A percentile compares a stretch with the other conserved stretches of the same genome.
These are phyloP conservation scores for Brenthis daphne DNA, from an alignment of 2,888 invertebrate species.

Conservation along the genomic window DNA sequence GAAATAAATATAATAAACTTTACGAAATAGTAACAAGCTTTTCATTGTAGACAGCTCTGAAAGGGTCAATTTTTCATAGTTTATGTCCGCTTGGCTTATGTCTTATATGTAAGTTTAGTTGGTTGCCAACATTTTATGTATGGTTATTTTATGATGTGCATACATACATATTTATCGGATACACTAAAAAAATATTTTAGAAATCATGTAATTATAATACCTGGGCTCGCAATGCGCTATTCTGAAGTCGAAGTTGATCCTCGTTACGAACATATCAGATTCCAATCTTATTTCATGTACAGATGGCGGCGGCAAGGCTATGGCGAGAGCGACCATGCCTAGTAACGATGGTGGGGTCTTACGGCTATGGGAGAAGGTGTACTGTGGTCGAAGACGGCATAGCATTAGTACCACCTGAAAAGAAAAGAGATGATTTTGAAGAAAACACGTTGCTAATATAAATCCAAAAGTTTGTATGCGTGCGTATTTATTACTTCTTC, in stretches of 20 bases:
- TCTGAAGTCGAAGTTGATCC: conserved; percentile 97
- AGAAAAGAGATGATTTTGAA: conserved; percentile 47
- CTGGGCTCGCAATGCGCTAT: conserved; percentile 98
- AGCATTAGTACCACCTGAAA: conserved; percentile 95
- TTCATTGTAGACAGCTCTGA: too few species aligned
- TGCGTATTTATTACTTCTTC: too few species aligned
- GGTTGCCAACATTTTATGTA: too few species aligned
- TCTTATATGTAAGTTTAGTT: too few species aligned
- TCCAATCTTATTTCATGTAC: conserved; percentile 98
- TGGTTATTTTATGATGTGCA: too few species aligned
- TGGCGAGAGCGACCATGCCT: conserved; percentile 97
- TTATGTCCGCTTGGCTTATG: too few species aligned
- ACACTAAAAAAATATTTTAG: background rate
- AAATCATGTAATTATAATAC: conserved; percentile 75
- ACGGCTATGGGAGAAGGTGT: conserved; percentile 94
- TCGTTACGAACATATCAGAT: conserved; percentile 97
- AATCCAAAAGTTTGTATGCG: conserved; percentile 24
- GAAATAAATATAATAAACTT: too few species aligned
- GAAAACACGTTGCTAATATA: background rate
- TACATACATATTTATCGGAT: background rate
- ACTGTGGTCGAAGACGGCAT: conserved; percentile 95
- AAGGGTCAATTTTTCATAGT: too few species aligned
- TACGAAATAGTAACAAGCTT: too few species aligned
- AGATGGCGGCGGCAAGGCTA: conserved; percentile 97
- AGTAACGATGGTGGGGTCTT: conserved; percentile 93